Percentiles rank a stretch among this genome's conserved stretches.
Conservation (phyloP, 2,797 vertebrate species). For the Euthynnus affinis region DNA sequence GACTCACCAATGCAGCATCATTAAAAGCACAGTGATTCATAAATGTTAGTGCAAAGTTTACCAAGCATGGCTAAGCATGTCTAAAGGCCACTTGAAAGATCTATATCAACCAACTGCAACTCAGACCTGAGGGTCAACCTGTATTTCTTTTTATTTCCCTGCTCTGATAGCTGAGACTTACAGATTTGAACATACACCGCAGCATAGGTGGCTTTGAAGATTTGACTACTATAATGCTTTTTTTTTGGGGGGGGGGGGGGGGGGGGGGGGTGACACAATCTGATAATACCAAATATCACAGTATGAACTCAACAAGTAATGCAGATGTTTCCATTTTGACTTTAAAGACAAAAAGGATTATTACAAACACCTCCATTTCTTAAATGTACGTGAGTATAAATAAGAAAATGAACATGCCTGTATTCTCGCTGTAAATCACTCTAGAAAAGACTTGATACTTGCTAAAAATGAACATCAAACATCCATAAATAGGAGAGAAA, state of each 20-base stretch:
- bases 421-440: not conserved
- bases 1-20: not conserved
- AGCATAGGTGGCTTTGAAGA: too few relatives aligned
- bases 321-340: too few relatives aligned
- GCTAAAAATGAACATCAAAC: not conserved
- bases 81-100: not conserved
- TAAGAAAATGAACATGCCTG: slow-evolving; percentile 7
- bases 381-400: not conserved
- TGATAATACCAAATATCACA: too few relatives aligned
- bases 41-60: not conserved
- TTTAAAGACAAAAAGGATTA: too few relatives aligned
- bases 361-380: not conserved
- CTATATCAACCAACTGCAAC: slow-evolving; percentile 1
- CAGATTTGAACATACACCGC: too few relatives aligned
- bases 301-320: too few relatives aligned
- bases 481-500: not conserved
- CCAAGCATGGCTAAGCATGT: too few relatives aligned
- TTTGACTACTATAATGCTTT: too few relatives aligned
- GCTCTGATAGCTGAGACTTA: too few relatives aligned
- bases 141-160: too few relatives aligned
- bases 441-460: not conserved
- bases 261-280: too few relatives aligned
- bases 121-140: slow-evolving; percentile 4
- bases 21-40: not conserved
- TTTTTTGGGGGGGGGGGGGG: too few relatives aligned